Conservation (phyloP, 2,797 vertebrate species). For the Menidia menidia region DNA sequence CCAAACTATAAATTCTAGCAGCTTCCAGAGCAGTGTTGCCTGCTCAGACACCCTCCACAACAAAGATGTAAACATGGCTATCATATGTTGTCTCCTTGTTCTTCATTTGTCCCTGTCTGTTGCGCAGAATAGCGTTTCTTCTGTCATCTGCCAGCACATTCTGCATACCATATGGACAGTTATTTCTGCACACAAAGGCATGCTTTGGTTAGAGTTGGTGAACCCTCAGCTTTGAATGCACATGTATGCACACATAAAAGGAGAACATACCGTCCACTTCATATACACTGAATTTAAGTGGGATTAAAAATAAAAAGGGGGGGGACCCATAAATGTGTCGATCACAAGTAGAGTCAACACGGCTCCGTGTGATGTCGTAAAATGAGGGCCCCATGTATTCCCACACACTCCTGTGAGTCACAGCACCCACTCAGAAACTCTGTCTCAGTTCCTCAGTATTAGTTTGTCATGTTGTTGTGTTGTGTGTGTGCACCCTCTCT, state of each 20-base stretch:
- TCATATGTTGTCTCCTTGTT: conserved; percentile 14
- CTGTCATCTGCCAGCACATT: conserved; percentile 39
- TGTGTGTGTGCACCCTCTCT: neutral
- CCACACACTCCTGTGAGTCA: conserved; percentile 42
- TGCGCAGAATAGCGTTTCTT: conserved; percentile 16
- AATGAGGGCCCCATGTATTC: conserved; percentile 55
- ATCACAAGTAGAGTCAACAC: conserved; percentile 60
- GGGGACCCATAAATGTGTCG: conserved; percentile 61
- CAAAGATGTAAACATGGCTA: conserved; percentile 59
- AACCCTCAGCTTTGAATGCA: conserved; percentile 16
- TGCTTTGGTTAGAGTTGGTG: conserved; percentile 13
- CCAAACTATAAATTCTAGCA: conserved; percentile 28
- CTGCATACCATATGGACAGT: conserved; percentile 48
- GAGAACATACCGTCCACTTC: conserved; percentile 17
- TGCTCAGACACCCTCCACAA: conserved; percentile 31
- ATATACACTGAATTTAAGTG: conserved; percentile 37
- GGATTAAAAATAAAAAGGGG: conserved; percentile 41
- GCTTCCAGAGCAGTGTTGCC: conserved; percentile 37
- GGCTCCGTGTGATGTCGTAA: conserved; percentile 64
- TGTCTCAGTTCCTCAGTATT: conserved; percentile 37
- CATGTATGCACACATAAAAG: conserved; percentile 30
- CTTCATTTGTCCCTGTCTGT: conserved; percentile 38
- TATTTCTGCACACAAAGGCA: conserved; percentile 21
- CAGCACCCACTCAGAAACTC: conserved; percentile 23
- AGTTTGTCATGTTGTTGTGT: conserved; percentile 31